Evolutionary conservation across 64 coral and sea anemone species (phyloP), one percentile per base, ranked within the genome.

Genomic region (Montipora sp.): DNA sequence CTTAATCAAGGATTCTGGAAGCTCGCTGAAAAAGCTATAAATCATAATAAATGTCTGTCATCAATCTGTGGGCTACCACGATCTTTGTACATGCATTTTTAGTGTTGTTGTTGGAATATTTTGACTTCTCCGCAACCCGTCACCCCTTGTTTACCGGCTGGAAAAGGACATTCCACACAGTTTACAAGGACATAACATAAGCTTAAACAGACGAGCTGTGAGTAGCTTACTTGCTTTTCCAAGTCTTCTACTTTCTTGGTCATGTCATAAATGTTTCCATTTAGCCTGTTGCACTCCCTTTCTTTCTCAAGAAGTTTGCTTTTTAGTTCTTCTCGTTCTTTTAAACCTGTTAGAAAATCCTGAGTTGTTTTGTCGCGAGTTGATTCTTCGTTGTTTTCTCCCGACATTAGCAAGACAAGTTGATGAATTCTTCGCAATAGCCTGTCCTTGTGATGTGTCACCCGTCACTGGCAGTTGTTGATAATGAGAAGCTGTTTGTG

Each of bases 241-340:
- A 96, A 77, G 9, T 78, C 49, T 23, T 96, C 94, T 1, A 99
- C 8, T 77, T 94, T 94, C 84, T 96, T 96, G 69, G 89, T 88
- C 53, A 98, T 83, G 65, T 98, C 96, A 84, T 98, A 96, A 51
- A 95, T 94, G 8, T 79, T 79, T 53, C 94, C 94, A 75, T 95
- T 98, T 9, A 98, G 70, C 0, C 78, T 82, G 48, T 91, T 95
- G 18, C 93, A 68, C 79, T 98, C 94, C 73, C 77, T 93, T 21
- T 95, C 94, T 67, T 93, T 95, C 71, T 95, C 94, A 2, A 60
- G 44, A 4, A 98, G 91, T 73, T 98, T 88, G 6, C 22, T 36
- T 76, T 96, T 95, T 8, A 98, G 91, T 23, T 95, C 94, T 59
- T 98, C 94, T 89, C 96, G 84, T 71, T 98, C 96, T 74, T 98